Evolutionary conservation across 1,140 invertebrate species (phyloP).

Genomic region (Micrasema minimum): DNA sequence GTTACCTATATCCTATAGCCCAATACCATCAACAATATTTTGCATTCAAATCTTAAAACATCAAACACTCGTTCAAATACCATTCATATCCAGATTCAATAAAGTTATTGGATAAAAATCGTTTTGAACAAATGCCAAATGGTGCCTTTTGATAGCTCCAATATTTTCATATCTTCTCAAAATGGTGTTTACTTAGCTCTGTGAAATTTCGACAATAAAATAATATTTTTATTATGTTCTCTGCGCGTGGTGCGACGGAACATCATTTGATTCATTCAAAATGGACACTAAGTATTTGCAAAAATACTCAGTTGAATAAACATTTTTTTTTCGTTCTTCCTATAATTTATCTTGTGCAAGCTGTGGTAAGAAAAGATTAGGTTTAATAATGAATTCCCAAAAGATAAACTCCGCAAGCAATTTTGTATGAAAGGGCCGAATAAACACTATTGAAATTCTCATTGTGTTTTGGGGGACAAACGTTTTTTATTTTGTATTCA

Average conservation of each 20-base stretch:
- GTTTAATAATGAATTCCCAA: constrained; percentile 44
- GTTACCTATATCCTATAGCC: too few species aligned
- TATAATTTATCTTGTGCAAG: constrained; percentile 27
- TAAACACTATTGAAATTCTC: constrained; percentile 46
- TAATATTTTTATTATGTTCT: constrained; percentile 2
- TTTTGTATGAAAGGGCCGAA: constrained; percentile 44
- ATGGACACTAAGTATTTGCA: constrained; percentile 33
- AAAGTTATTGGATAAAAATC: not conserved
- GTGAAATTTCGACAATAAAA: too few species aligned
- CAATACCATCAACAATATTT: too few species aligned
- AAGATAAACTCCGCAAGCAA: constrained; percentile 46
- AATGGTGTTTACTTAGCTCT: too few species aligned
- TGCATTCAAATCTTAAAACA: too few species aligned
- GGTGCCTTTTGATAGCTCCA: not conserved
- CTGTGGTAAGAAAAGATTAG: constrained; percentile 36
- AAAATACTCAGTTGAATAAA: constrained; percentile 10
- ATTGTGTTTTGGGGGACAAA: constrained; percentile 32
- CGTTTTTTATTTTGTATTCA: constrained; percentile 43
- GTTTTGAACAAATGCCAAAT: too few species aligned
- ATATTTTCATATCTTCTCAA: too few species aligned
- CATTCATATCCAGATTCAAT: not conserved
- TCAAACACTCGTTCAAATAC: not conserved
- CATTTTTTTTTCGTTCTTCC: constrained; percentile 5
- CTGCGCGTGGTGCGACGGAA: not conserved
- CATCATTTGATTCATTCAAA: constrained; percentile 10